A percentile compares a stretch with the other conserved stretches of the same genome.
Evolutionary conservation across 2,888 invertebrate genomes (phyloP).

Genomic region (Gerris lacustris): DNA sequence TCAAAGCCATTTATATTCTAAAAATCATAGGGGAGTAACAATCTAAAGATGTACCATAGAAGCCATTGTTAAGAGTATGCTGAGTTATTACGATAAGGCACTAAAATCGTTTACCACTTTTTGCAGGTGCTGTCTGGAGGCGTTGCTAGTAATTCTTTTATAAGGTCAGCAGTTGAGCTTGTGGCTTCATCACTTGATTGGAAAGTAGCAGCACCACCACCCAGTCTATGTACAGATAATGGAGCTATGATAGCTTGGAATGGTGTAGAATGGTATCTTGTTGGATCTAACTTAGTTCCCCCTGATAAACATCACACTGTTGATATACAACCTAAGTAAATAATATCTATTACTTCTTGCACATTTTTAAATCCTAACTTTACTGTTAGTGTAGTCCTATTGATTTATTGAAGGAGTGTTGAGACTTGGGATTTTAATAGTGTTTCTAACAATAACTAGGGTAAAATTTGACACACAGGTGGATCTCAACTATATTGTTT

Average conservation of each 20-base stretch:
- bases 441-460: no score
- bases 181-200: constrained; percentile 55
- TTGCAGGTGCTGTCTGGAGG: constrained; percentile 82
- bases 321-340: constrained; percentile 45
- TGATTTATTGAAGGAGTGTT: no score
- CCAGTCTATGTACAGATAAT: constrained; percentile 87
- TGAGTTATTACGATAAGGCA: no score
- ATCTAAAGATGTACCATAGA: no score
- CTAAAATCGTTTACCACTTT: no score
- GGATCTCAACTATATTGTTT: no score
- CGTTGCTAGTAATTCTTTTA: constrained; percentile 83
- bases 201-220: constrained; percentile 61
- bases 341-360: constrained; percentile 11
- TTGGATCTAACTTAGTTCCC: constrained; percentile 39
- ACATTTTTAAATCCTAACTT: background rate
- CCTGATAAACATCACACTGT: constrained; percentile 47
- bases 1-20: no score
- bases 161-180: constrained; percentile 54
- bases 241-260: constrained; percentile 99
- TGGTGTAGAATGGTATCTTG: constrained; percentile 65
- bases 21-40: no score
- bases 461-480: no score
- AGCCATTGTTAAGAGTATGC: no score
- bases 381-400: background rate
- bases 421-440: no score